phyloP scores from a whole-genome alignment of 2,797 vertebrate species.

The Sebastes alutus region DNA sequence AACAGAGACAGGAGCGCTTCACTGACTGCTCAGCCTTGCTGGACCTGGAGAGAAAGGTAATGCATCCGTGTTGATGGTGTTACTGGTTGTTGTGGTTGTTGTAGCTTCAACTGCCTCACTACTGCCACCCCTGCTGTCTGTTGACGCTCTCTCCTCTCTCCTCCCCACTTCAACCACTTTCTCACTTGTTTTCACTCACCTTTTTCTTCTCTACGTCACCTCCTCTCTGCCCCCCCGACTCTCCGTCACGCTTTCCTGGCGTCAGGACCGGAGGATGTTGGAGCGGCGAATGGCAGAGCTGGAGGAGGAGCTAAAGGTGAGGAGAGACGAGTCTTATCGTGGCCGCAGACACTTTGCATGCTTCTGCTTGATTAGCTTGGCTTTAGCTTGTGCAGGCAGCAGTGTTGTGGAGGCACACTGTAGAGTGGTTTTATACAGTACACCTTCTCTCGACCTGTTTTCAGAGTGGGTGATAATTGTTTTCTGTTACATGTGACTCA shows the following conservation, averaged over 20 bases:
- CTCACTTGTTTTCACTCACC: slow-evolving; percentile 55
- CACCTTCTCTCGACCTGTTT: background rate
- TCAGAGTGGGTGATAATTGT: background rate
- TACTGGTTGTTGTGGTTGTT: background rate
- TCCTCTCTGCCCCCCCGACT: slow-evolving; percentile 1
- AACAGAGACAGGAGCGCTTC: slow-evolving; percentile 87
- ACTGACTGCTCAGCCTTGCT: slow-evolving; percentile 86
- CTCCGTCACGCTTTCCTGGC: slow-evolving; percentile 18
- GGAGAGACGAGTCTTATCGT: slow-evolving; percentile 25
- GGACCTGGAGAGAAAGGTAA: slow-evolving; percentile 88
- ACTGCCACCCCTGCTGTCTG: slow-evolving; percentile 56
- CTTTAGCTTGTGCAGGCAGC: slow-evolving; percentile 55
- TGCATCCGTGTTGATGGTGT: background rate
- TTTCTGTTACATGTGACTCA: background rate
- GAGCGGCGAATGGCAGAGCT: slow-evolving; percentile 85
- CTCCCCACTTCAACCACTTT: slow-evolving; percentile 36
- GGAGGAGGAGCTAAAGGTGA: slow-evolving; percentile 89
- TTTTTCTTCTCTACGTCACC: slow-evolving; percentile 16
- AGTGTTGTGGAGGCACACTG: slow-evolving; percentile 18
- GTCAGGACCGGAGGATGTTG: slow-evolving; percentile 85
- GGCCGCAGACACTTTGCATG: slow-evolving; percentile 64
- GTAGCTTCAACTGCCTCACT: slow-evolving; percentile 59
- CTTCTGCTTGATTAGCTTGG: slow-evolving; percentile 64
- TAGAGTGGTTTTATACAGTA: background rate
- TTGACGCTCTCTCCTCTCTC: slow-evolving; percentile 44